These are phyloP conservation scores for Palloptera scutellata DNA, from an alignment of 2,888 invertebrate genomes.

Conservation along the genomic window DNA sequence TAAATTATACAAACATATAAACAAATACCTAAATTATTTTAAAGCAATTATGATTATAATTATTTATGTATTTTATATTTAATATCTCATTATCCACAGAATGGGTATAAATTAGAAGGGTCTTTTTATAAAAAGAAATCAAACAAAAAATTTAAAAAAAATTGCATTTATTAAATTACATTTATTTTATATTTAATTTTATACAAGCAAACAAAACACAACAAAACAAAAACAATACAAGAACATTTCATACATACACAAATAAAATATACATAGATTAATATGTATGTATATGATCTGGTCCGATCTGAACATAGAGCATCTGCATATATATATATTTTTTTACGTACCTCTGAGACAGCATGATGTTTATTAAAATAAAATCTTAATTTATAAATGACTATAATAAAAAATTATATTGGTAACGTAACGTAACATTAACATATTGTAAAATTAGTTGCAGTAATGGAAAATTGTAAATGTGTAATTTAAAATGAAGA, in stretches of 20 bases:
- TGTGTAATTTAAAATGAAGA: slow-evolving; percentile 23
- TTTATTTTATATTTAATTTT: slow-evolving; percentile 35
- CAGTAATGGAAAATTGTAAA: slow-evolving; percentile 31
- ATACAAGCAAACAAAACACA: slow-evolving; percentile 2
- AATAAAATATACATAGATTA: slow-evolving; percentile 10
- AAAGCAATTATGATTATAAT: slow-evolving; percentile 29
- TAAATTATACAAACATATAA: slow-evolving; percentile 34
- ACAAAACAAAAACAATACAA: slow-evolving; percentile 7
- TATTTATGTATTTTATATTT: slow-evolving; percentile 37
- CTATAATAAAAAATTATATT: slow-evolving; percentile 12
- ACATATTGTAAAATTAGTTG: slow-evolving; percentile 25
- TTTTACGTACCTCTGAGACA: slow-evolving; percentile 21
- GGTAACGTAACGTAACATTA: neutral
- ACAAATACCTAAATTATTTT: slow-evolving; percentile 36
- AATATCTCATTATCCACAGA: slow-evolving; percentile 35
- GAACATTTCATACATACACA: slow-evolving; percentile 15
- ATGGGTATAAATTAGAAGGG: slow-evolving; percentile 34
- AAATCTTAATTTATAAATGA: slow-evolving; percentile 27
- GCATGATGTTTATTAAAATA: slow-evolving; percentile 22
- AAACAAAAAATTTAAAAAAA: slow-evolving; percentile 24
- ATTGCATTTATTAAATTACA: slow-evolving; percentile 38
- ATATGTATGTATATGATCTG: neutral
- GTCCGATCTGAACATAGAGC: too few relatives aligned
- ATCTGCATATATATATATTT: slow-evolving; percentile 23
- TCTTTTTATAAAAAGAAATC: slow-evolving; percentile 27